Base-by-base conservation (phyloP, 2,797 vertebrate species). In the Ctenosaura bakeri region DNA sequence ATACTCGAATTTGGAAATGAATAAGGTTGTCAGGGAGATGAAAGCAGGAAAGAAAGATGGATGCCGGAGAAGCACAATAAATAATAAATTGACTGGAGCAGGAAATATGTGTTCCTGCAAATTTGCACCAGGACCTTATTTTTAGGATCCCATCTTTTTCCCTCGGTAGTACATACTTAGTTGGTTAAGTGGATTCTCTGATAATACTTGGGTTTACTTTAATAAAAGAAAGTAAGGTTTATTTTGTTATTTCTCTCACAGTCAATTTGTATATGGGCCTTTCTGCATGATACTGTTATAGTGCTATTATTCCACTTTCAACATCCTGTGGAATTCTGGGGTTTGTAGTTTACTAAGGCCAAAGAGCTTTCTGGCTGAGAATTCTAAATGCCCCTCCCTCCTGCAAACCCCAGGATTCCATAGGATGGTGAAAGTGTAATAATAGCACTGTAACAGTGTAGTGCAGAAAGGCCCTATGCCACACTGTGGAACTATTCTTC, bases 1-100 rank as follows among this genome's bases (percentile, higher is more conserved):
- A 78, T 71, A 4, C 1, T 93, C 83, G 62, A 94, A 90, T 92
- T 93, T 77, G 87, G 89, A 89, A 92, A 90, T 46, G 32, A 94
- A 89, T 91, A 91, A 92, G 88, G 5, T 32, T 91, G 66, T 10
- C 90, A 54, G 62, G 59, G 62, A 85, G 7, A 91, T 0, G 26
- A 90, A 92, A 88, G 56, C 1, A 59, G 93, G 89, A 92, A 82
- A 54, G 90, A 90, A 87, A 50, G 7, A 87, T 0, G 18, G 0
- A 29, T 87, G 85, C 81, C 9, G 18, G 62, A 88, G 83, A 16
- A 89, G 81, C 78, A 7, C 66, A 54, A 14, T 10, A 94, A 95
- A 89, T 90, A 87, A 87, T 91, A 87, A 79, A 71, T 79, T 62
- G 52, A 78, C 8, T 59, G 79, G 35, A 1, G 86, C 66, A 46